These are phyloP conservation scores for Carterocephalus palaemon DNA, from an alignment of 2,888 invertebrate species.

Conservation along the genomic window DNA sequence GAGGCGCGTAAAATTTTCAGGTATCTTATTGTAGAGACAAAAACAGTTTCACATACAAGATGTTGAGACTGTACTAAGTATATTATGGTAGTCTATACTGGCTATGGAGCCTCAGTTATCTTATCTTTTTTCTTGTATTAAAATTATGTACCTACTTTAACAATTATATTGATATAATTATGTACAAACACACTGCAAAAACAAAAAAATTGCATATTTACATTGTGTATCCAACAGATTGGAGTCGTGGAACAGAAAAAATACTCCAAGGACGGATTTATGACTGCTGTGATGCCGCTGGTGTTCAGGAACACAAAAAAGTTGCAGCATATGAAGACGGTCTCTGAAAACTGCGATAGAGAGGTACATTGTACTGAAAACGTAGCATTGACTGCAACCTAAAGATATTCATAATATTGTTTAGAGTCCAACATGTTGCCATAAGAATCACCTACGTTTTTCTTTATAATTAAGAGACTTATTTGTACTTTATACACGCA, in stretches of 20 bases:
- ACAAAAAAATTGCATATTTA: no score
- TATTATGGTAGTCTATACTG: no score
- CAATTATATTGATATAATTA: no score
- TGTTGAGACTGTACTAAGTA: no score
- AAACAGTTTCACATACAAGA: no score
- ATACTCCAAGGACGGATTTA: slow-evolving; percentile 65
- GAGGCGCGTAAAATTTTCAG: no score
- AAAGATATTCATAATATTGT: background rate
- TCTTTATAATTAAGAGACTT: background rate
- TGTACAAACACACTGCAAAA: no score
- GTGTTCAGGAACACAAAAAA: slow-evolving; percentile 65
- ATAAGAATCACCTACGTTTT: background rate
- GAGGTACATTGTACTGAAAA: slow-evolving; percentile 49
- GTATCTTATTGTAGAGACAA: no score
- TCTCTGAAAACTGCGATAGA: slow-evolving; percentile 67
- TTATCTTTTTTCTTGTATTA: no score
- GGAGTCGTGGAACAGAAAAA: slow-evolving; percentile 59
- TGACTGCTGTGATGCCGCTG: slow-evolving; percentile 60
- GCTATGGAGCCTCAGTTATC: no score
- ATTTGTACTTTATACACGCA: no score
- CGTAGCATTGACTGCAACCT: background rate
- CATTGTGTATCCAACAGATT: slow-evolving; percentile 47
- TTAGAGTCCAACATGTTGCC: background rate
- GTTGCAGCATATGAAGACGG: slow-evolving; percentile 65
- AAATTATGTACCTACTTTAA: no score